phyloP scores from a whole-genome alignment of 2,888 invertebrate genomes.

The Lasioglossum marginatum region DNA sequence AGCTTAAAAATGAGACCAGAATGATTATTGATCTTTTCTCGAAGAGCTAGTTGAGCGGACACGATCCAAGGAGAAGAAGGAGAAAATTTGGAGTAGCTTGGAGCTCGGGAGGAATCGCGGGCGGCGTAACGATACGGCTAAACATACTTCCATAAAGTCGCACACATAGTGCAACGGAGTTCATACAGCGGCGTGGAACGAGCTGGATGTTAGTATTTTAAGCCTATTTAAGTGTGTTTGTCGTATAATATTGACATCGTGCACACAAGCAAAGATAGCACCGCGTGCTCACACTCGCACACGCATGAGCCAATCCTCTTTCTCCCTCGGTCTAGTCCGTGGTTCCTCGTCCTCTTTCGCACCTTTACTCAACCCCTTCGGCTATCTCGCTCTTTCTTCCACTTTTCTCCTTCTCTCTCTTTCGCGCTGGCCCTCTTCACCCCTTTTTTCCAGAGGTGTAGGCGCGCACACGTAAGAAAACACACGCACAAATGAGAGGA shows the following conservation, averaged over 20 bases:
- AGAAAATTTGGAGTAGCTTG: slow-evolving; percentile 33
- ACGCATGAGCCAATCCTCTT: slow-evolving; percentile 21
- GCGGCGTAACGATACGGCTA: slow-evolving; percentile 75
- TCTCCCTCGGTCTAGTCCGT: background rate
- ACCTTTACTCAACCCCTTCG: background rate
- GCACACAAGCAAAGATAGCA: slow-evolving; percentile 81
- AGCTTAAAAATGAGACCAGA: too few relatives aligned
- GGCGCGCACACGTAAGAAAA: slow-evolving; percentile 50
- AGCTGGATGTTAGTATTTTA: slow-evolving; percentile 83
- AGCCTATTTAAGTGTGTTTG: slow-evolving; percentile 85
- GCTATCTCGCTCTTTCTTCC: background rate
- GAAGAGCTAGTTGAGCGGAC: too few relatives aligned
- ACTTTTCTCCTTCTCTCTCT: slow-evolving; percentile 12
- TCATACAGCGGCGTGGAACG: slow-evolving; percentile 72
- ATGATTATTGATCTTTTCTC: too few relatives aligned
- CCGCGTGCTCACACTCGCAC: slow-evolving; percentile 68
- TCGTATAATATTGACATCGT: slow-evolving; percentile 84
- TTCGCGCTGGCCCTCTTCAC: slow-evolving; percentile 17
- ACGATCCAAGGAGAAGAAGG: too few relatives aligned
- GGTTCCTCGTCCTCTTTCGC: slow-evolving; percentile 24
- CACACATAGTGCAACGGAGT: slow-evolving; percentile 73
- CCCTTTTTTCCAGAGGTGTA: slow-evolving; percentile 47
- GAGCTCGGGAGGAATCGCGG: slow-evolving; percentile 49
- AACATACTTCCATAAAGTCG: slow-evolving; percentile 80
- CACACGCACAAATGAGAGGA: slow-evolving; percentile 53